phyloP scores from a whole-genome alignment of 2,888 invertebrate species.

The Pegoplata infirma region DNA sequence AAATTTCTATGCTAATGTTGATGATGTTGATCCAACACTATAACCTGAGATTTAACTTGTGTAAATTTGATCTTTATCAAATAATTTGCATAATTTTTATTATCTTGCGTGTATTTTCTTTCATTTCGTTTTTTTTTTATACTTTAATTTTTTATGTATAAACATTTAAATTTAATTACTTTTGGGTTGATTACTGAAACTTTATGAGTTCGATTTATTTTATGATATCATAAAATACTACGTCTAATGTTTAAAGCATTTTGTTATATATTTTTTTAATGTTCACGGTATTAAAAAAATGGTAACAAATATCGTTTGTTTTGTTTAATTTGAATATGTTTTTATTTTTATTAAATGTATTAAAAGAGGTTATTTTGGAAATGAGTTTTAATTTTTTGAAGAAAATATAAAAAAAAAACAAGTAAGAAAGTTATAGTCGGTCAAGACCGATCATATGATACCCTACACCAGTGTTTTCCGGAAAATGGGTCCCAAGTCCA shows the following conservation, averaged over 20 bases:
- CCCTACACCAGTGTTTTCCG: too few relatives aligned
- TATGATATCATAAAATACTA: conserved; percentile 40
- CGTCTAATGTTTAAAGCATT: conserved; percentile 22
- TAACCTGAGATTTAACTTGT: conserved; percentile 17
- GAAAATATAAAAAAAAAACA: too few relatives aligned
- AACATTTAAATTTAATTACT: conserved; percentile 61
- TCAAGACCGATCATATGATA: too few relatives aligned
- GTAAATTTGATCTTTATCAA: conserved; percentile 55
- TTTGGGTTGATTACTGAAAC: conserved; percentile 55
- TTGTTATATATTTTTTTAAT: conserved; percentile 33
- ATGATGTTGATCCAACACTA: conserved; percentile 46
- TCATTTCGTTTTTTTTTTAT: conserved; percentile 6
- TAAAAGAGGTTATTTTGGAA: too few relatives aligned
- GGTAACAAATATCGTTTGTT: conserved; percentile 41
- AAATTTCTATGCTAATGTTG: conserved; percentile 30
- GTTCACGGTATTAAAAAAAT: conserved; percentile 44
- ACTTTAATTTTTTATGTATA: background rate
- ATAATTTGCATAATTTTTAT: conserved; percentile 57
- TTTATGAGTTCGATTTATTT: conserved; percentile 54
- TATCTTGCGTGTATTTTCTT: background rate
- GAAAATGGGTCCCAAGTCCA: too few relatives aligned
- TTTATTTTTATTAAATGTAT: background rate
- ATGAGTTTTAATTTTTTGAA: too few relatives aligned
- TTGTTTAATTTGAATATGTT: background rate
- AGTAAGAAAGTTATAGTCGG: too few relatives aligned